phyloP scores from a whole-genome alignment of 2,113 vertebrate species.

The Danionella cerebrum region DNA sequence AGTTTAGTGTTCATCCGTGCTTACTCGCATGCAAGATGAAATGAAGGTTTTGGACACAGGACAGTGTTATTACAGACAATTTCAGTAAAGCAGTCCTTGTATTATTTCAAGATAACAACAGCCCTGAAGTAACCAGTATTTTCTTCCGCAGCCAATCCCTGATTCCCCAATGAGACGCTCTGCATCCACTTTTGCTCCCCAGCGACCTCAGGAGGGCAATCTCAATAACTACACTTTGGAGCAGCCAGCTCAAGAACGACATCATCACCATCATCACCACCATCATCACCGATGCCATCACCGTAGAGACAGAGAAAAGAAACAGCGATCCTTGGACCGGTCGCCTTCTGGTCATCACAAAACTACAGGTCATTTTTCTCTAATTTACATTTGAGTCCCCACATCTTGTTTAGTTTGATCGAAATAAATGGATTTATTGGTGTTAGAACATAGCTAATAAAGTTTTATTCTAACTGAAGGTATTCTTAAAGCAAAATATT shows the following conservation, averaged over 20 bases:
- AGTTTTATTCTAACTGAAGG: too few relatives aligned
- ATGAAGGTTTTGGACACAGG: not conserved
- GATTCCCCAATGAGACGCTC: slow-evolving; percentile 86
- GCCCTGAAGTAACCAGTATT: not conserved
- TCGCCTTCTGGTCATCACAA: slow-evolving; percentile 59
- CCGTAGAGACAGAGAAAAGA: slow-evolving; percentile 78
- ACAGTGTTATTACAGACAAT: not conserved
- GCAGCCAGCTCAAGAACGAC: slow-evolving; percentile 63
- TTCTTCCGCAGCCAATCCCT: slow-evolving; percentile 67
- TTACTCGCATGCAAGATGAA: not conserved
- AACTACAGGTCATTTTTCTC: slow-evolving; percentile 60
- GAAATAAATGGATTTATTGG: too few relatives aligned
- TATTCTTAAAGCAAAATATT: too few relatives aligned
- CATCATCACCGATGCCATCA: slow-evolving; percentile 87
- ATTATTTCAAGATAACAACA: slow-evolving; percentile 1
- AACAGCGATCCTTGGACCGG: slow-evolving; percentile 81
- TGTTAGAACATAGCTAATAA: too few relatives aligned
- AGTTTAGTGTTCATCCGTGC: not conserved
- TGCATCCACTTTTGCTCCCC: slow-evolving; percentile 77
- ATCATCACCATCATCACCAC: slow-evolving; percentile 77
- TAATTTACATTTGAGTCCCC: not conserved
- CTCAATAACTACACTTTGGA: slow-evolving; percentile 71
- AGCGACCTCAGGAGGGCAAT: slow-evolving; percentile 69
- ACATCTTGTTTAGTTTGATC: too few relatives aligned
- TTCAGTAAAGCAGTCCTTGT: not conserved